Percentiles rank a stretch among this genome's conserved stretches.
phyloP scores from a whole-genome alignment of 2,113 vertebrate species.

The Neotragus moschatus region DNA sequence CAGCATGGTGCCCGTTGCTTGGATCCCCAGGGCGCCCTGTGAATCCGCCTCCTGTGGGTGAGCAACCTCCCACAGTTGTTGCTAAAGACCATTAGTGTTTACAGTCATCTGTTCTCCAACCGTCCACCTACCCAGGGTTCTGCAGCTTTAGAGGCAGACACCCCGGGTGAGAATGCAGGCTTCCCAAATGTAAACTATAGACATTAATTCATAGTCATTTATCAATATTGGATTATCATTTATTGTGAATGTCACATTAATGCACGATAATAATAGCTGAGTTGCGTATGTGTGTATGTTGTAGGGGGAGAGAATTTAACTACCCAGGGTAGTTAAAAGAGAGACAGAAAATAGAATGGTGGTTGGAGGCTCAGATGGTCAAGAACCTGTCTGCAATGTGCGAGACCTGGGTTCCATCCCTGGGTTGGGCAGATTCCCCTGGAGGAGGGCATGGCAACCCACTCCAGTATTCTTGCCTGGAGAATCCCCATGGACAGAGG shows the following conservation, averaged over 20 bases:
- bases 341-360: not conserved
- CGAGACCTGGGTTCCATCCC: not conserved
- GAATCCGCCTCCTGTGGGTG: rapidly evolving
- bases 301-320: not conserved
- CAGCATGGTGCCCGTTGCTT: not conserved
- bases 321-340: not conserved
- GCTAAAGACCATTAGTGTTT: not conserved
- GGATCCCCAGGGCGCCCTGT: not conserved
- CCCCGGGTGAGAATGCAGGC: not conserved
- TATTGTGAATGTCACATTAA: not conserved
- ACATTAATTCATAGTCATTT: not conserved
- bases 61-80: not conserved
- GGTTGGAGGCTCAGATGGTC: not conserved
- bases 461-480: not conserved
- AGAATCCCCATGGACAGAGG: not conserved
- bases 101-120: not conserved
- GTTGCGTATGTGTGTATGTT: not conserved
- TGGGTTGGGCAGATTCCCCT: not conserved
- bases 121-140: not conserved
- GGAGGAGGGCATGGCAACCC: not conserved
- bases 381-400: not conserved
- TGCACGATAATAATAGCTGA: not conserved
- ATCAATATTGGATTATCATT: not conserved
- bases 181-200: not conserved
- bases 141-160: not conserved